These are phyloP conservation scores for Troilus luridus DNA, from an alignment of 2,888 invertebrate genomes.

Conservation along the genomic window DNA sequence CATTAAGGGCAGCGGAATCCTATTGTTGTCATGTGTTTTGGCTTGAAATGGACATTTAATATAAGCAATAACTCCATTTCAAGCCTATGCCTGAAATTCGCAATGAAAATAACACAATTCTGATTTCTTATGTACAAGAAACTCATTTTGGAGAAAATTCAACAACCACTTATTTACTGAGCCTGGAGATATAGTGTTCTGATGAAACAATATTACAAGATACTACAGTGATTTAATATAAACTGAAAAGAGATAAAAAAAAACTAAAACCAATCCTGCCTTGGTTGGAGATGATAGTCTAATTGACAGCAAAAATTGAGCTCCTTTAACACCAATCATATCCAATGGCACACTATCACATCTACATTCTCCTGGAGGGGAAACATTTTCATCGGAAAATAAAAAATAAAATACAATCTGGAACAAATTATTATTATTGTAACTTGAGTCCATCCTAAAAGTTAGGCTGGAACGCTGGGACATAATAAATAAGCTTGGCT, in stretches of 20 bases:
- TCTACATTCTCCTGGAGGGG: not conserved
- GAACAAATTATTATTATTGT: not conserved
- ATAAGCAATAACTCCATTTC: no score
- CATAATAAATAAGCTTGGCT: no score
- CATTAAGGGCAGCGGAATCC: no score
- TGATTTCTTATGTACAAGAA: no score
- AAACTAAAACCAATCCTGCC: not conserved
- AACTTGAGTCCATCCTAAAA: no score
- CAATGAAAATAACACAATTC: no score
- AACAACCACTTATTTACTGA: no score
- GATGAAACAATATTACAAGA: not conserved
- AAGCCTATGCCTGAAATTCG: no score
- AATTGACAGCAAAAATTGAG: not conserved
- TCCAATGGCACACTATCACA: not conserved
- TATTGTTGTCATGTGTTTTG: no score
- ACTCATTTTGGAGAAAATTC: no score
- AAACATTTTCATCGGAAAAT: slow-evolving; percentile 15
- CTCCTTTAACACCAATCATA: not conserved
- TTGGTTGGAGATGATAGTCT: not conserved
- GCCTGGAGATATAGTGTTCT: not conserved
- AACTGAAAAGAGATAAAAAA: not conserved
- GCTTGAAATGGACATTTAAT: no score
- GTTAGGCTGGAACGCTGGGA: no score
- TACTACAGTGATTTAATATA: not conserved
- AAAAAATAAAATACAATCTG: not conserved